Evolutionary conservation across 2,797 vertebrate genomes (phyloP).

Genomic region (Calcarius lapponicus): DNA sequence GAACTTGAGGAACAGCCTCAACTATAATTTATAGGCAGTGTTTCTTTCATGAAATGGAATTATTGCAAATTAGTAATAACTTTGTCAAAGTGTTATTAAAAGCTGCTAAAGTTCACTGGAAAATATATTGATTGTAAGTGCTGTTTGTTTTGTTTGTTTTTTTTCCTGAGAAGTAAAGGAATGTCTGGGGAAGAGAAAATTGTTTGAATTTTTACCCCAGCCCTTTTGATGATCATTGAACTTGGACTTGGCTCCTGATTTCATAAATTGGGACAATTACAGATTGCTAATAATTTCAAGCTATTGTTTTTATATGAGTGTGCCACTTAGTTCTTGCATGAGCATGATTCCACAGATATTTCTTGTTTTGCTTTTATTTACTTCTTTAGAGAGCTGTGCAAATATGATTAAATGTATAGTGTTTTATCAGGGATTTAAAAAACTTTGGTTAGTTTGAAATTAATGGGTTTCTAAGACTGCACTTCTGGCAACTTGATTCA

Average conservation of each 20-base stretch:
- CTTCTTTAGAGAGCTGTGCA: background rate
- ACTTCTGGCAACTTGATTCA: background rate
- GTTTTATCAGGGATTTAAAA: background rate
- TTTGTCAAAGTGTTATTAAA: background rate
- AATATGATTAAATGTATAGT: background rate
- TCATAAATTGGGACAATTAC: background rate
- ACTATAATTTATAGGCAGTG: background rate
- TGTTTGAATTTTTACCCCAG: background rate
- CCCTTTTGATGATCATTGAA: background rate
- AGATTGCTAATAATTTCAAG: background rate
- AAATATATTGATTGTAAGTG: background rate
- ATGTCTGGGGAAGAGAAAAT: background rate
- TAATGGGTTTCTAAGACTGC: background rate
- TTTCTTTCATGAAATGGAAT: background rate
- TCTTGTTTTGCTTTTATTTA: background rate
- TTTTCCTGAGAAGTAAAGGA: background rate
- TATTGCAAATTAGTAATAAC: background rate
- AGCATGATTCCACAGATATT: background rate
- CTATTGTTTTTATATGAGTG: background rate
- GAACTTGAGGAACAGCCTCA: background rate
- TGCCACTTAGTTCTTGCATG: background rate
- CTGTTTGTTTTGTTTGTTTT: background rate
- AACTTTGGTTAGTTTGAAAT: background rate
- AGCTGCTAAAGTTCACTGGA: background rate
- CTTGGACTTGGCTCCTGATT: background rate